Evolutionary conservation across 1,140 invertebrate genomes (phyloP), one percentile per base, ranked within the genome.

Genomic region (Papilio xuthus): DNA sequence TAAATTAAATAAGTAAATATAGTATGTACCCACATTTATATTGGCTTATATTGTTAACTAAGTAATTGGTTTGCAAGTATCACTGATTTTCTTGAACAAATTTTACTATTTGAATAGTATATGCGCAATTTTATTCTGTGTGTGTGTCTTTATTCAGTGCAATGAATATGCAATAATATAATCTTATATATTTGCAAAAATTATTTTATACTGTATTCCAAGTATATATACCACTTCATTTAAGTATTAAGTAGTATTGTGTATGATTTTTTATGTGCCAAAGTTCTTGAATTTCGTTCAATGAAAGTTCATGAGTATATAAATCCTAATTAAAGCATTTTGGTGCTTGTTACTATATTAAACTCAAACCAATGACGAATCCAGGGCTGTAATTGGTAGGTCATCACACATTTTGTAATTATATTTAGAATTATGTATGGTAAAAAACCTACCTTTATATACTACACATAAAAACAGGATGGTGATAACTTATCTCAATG

Each of bases 91-190:
- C 18, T 53, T 20, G 50, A 53, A 53, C 18, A 53, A 20, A 53
- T 53, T 53, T 6, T 20, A 47, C 44, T 53, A 20, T 9, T 53
- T 6, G 44, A 47, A 47, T 47, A 53, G 2, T 8, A 6, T n/a
- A 20, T 20, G 18, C 20, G n/a, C 9, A 4, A 53, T 53, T 20
- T 26, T 60, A 60, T 60, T 26, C 2, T 60, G 23, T 60, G 23
- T 60, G 56, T 60, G 44, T 47, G 44, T 47, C 23, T 6, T 26
- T 15, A 60, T 53, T 53, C 12, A 60, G 56, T 60, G 56, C 56
- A 60, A 60, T 60, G 56, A 60, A 60, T 60, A 60, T 60, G 56
- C 20, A 60, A 60, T 60, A 60, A 12, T n/a, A n/a, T n/a, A n/a
- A n/a, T n/a, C n/a, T n/a, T n/a, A n/a, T n/a, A n/a, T n/a, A n/a